Conservation (phyloP, 30 jellyfish, hydroid and myxozoan species). For the Nemopilema nomurai region DNA sequence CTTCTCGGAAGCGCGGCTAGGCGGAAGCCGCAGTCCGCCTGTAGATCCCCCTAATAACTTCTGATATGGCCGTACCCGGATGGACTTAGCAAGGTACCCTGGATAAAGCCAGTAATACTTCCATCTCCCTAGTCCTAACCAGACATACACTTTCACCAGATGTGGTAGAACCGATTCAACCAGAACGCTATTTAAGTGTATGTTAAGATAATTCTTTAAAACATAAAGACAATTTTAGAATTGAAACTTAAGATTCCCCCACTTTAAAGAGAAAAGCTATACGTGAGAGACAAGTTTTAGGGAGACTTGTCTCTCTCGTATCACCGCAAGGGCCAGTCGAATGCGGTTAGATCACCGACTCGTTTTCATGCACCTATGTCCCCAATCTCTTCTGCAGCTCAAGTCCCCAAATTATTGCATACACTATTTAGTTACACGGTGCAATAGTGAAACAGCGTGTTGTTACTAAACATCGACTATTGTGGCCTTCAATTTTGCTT, state of each 20-base stretch:
- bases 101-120: background rate
- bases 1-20: background rate
- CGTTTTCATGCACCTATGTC: too few relatives aligned
- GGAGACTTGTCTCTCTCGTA: background rate
- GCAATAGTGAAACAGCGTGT: background rate
- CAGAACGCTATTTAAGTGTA: background rate
- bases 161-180: background rate
- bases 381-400: too few relatives aligned
- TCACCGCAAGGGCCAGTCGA: background rate
- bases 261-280: background rate
- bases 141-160: background rate
- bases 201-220: background rate
- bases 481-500: background rate
- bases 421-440: background rate
- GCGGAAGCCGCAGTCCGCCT: background rate
- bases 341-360: too few relatives aligned
- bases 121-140: background rate
- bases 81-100: background rate
- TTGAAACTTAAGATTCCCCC: background rate
- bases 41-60: background rate
- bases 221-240: background rate
- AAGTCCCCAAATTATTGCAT: too few relatives aligned
- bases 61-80: background rate
- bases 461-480: background rate
- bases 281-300: background rate